A percentile compares a stretch with the other conserved stretches of the same genome.
These are phyloP conservation scores for Sprattus sprattus DNA, from an alignment of 2,113 vertebrate species.

Conservation along the genomic window DNA sequence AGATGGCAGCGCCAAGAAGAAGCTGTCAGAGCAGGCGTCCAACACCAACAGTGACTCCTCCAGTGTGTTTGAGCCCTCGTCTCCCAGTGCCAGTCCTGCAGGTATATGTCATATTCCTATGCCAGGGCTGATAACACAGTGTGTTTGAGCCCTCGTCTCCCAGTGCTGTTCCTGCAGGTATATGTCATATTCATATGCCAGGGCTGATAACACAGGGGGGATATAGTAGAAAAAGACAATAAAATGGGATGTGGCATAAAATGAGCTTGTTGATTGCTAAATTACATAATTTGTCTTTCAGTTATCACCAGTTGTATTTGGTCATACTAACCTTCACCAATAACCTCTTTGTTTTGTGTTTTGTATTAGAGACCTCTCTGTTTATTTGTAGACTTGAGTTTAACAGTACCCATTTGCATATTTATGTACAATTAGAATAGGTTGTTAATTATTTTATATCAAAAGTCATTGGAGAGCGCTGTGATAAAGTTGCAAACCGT, in stretches of 20 bases:
- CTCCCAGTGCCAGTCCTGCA: conserved; percentile 84
- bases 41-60: conserved; percentile 86
- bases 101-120: conserved; percentile 55
- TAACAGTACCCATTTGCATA: not conserved
- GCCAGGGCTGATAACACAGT: conserved; percentile 44
- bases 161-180: conserved; percentile 81
- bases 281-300: too few species aligned
- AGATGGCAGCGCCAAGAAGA: conserved; percentile 85
- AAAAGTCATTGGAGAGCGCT: not conserved
- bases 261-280: too few species aligned
- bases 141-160: conserved; percentile 88
- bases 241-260: too few species aligned
- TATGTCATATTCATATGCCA: not conserved
- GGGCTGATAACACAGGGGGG: too few species aligned
- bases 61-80: conserved; percentile 84
- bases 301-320: too few species aligned
- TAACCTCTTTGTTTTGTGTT: not conserved
- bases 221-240: too few species aligned
- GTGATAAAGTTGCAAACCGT: not conserved
- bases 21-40: conserved; percentile 86
- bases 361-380: not conserved
- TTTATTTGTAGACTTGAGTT: not conserved
- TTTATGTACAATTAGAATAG: not conserved
- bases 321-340: not conserved
- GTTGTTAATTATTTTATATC: not conserved